phyloP scores from a whole-genome alignment of 1,140 invertebrate species.

The Schlechtendalia chinensis region DNA sequence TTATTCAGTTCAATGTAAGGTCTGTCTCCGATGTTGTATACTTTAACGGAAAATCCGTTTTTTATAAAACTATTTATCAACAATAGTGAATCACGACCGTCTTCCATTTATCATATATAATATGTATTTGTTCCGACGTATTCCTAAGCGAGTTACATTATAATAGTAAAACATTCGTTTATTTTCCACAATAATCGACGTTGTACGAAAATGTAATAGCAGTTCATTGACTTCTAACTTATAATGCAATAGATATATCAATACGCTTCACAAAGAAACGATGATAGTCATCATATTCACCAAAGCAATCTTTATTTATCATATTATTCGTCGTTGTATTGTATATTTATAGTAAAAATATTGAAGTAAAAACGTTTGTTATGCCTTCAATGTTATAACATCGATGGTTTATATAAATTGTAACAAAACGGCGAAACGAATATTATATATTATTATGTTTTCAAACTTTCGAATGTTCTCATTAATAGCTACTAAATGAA shows the following conservation, averaged over 20 bases:
- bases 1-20: too few relatives aligned
- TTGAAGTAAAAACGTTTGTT: too few relatives aligned
- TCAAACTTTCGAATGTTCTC: too few relatives aligned
- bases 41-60: not conserved
- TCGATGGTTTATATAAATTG: too few relatives aligned
- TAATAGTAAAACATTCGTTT: not conserved
- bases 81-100: not conserved
- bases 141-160: not conserved
- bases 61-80: not conserved
- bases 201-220: not conserved
- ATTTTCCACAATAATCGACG: not conserved
- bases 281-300: not conserved
- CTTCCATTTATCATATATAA: not conserved
- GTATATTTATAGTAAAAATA: too few relatives aligned
- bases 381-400: too few relatives aligned
- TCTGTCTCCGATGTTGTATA: too few relatives aligned
- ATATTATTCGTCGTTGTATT: not conserved
- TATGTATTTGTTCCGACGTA: not conserved
- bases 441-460: too few relatives aligned
- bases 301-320: not conserved
- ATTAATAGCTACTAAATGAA: too few relatives aligned
- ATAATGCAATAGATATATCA: not conserved
- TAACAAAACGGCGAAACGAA: too few relatives aligned
- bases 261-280: conserved; percentile 28
- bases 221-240: conserved; percentile 18